Base-by-base conservation (phyloP, 2,113 vertebrate genomes). In the Scophthalmus maximus region DNA sequence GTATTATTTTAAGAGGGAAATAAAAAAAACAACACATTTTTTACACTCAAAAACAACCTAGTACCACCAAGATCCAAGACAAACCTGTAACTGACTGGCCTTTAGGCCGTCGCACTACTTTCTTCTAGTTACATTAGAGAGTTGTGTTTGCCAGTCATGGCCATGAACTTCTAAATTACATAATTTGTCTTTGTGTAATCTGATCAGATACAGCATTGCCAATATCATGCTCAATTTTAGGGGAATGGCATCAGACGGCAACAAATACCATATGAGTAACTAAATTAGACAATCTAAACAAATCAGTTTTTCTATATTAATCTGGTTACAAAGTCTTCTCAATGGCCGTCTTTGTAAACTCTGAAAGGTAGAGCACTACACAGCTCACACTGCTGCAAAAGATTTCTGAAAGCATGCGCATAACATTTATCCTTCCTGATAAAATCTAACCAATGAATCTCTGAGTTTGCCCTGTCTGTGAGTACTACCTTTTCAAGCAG, bases 201-300 rank as follows among this genome's bases (percentile, higher is more conserved):
- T 38, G 38, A 72, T 60, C 55, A 68, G 23, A 65, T 53, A 30
- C 55, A 73, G 26, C 18, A 49, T 14, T 58, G 25, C 25, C 55
- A 30, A 47, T 56, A 60, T 49, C 40, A 59, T 50, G 67, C 40
- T 68, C 57, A 74, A 67, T 73, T 74, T 64, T 42, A 42, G 59
- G 23, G 50, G 30, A 57, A 58, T 53, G 1, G 72, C 55, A 82
- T 73, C 62, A 71, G 44, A 60, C 55, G 32, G 40, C 46, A 74
- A 38, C 47, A 58, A 83, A 80, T 64, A 47, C 60, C 49, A 44
- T 27, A 18, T 0, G 9, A 65, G 62, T 85, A 83, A 89, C 32
- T 72, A 57, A 78, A 88, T 87, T 85, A 84, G 50, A 73, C 42
- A 23, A 49, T 67, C 67, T 56, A 75, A 83, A 75, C 57, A 53